Evolutionary conservation across 2,113 vertebrate genomes (phyloP).

Genomic region (Gorsachius goisagi): DNA sequence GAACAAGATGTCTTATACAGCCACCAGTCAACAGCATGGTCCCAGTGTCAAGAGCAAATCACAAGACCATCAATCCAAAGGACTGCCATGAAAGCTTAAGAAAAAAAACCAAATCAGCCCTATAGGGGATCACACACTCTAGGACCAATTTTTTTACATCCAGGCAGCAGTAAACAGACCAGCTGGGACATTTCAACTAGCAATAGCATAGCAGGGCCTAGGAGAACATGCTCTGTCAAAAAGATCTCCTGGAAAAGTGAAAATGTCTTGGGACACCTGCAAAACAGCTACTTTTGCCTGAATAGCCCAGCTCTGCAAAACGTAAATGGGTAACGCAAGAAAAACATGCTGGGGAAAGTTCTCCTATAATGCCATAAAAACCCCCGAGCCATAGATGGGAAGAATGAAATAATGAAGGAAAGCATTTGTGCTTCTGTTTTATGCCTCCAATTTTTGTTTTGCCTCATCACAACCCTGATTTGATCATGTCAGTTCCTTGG

Average conservation of each 20-base stretch:
- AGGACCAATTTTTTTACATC: not conserved
- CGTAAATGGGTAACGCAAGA: not conserved
- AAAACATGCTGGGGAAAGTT: not conserved
- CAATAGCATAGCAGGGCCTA: not conserved
- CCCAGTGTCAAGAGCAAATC: not conserved
- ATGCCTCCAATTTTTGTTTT: not conserved
- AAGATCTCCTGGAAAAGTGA: conserved; percentile 16
- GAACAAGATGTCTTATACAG: not conserved
- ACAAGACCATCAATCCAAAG: not conserved
- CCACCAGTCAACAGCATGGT: not conserved
- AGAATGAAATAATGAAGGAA: not conserved
- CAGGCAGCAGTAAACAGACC: not conserved
- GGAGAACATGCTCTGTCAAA: not conserved
- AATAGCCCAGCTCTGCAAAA: not conserved
- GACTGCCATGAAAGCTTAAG: not conserved
- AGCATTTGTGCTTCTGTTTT: not conserved
- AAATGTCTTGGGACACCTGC: conserved; percentile 31
- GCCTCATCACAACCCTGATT: conserved; percentile 7
- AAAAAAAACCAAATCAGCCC: not conserved
- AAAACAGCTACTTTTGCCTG: not conserved
- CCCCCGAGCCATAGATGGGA: not conserved
- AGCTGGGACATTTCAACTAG: conserved; percentile 21
- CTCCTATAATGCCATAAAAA: not conserved
- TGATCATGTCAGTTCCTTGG: conserved; percentile 22
- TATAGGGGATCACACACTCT: not conserved